A percentile compares a stretch with the other conserved stretches of the same genome.
phyloP scores from a whole-genome alignment of 53 echinoderm and acorn worm species.

The Zoroaster sp. region DNA sequence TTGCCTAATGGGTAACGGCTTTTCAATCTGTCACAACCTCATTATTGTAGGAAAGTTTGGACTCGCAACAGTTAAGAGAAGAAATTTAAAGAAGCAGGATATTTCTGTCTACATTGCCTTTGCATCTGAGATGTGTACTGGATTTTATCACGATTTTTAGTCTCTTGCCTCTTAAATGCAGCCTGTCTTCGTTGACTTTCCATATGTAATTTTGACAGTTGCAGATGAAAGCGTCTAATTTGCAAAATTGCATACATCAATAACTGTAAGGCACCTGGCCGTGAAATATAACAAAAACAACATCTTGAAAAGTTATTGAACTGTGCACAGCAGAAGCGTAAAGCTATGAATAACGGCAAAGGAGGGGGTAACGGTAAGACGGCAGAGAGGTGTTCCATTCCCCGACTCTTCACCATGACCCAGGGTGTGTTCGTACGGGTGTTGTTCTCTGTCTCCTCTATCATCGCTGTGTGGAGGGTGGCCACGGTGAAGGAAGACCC shows the following conservation, averaged over 20 bases:
- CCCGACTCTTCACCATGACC: conserved; percentile 70
- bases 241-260: not conserved
- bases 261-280: not conserved
- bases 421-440: conserved; percentile 83
- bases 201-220: not conserved
- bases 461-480: conserved; percentile 82
- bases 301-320: conserved; percentile 25
- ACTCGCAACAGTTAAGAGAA: no score
- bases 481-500: conserved; percentile 72
- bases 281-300: not conserved
- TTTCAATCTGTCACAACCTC: not conserved
- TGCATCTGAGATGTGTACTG: no score
- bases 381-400: conserved; percentile 20
- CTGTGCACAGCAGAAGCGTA: not conserved
- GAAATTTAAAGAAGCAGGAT: no score
- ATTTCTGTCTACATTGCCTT: no score
- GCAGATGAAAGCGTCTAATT: not conserved
- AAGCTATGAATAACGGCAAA: conserved; percentile 14
- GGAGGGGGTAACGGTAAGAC: not conserved
- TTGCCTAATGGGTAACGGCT: no score
- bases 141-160: no score
- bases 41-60: no score
- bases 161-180: no score
- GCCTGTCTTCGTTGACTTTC: not conserved
- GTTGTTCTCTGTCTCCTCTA: conserved; percentile 78